Evolutionary conservation across 2,797 vertebrate genomes (phyloP).

Genomic region (Gephyroberyx darwinii): DNA sequence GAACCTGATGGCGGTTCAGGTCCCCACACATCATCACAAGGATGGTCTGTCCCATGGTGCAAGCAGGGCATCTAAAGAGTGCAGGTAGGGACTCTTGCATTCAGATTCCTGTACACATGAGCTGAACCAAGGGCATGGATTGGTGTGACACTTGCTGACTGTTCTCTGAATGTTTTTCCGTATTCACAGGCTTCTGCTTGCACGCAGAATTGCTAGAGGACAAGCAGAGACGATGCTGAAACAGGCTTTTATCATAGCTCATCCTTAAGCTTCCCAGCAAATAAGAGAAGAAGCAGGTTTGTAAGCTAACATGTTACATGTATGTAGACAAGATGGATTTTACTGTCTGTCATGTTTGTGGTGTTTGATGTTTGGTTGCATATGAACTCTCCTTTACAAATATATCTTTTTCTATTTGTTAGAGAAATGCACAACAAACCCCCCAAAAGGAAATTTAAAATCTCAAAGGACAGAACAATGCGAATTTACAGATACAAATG

Average conservation of each 20-base stretch:
- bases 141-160: too few species aligned
- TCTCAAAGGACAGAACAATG: constrained; percentile 5
- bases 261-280: constrained; percentile 8
- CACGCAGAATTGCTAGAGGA: constrained; percentile 7
- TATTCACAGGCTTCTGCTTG: constrained; percentile 6
- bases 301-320: background rate
- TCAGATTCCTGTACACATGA: background rate
- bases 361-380: background rate
- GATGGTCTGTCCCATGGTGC: background rate
- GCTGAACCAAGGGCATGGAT: too few species aligned
- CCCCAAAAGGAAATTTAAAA: background rate
- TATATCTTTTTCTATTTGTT: background rate
- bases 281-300: constrained; percentile 8
- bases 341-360: background rate
- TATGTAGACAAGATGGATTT: background rate
- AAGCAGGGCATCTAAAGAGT: background rate
- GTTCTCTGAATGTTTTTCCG: background rate
- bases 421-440: background rate
- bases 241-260: constrained; percentile 14
- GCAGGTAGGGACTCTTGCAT: background rate
- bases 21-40: constrained; percentile 11
- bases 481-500: background rate
- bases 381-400: too few species aligned
- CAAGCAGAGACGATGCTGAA: background rate
- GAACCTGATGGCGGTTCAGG: constrained; percentile 6